Evolutionary conservation across 2,888 invertebrate species (phyloP).

Genomic region (Urechis unicinctus): DNA sequence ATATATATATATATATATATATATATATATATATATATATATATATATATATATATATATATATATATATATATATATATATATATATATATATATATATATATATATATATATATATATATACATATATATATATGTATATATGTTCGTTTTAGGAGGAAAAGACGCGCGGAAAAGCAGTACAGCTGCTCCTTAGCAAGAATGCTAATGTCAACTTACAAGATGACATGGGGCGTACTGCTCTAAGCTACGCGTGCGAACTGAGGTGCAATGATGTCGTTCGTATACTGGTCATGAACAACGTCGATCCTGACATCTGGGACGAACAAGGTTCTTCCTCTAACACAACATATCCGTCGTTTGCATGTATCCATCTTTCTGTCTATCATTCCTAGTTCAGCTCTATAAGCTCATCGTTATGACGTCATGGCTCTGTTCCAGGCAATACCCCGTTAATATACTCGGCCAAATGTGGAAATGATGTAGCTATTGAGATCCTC

Average conservation of each 20-base stretch:
- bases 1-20: constrained; percentile 2
- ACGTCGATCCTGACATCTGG: constrained; percentile 41
- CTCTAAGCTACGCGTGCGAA: constrained; percentile 46
- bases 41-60: constrained; percentile 3
- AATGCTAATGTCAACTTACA: constrained; percentile 40
- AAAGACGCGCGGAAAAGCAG: constrained; percentile 31
- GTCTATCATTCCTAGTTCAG: too few species aligned
- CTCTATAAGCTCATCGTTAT: too few species aligned
- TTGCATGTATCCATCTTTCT: too few species aligned
- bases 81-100: constrained; percentile 3
- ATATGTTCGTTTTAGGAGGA: constrained; percentile 45
- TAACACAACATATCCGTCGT: too few species aligned
- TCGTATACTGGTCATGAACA: constrained; percentile 36
- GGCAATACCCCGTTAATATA: constrained; percentile 45
- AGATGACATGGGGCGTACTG: constrained; percentile 38
- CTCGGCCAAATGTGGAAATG: constrained; percentile 41
- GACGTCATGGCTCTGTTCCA: constrained; percentile 24
- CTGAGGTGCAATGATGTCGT: constrained; percentile 42
- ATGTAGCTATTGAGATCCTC: constrained; percentile 40
- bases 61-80: neutral
- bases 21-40: too few species aligned
- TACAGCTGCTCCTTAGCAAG: constrained; percentile 31
- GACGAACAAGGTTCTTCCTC: constrained; percentile 40
- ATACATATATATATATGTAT: constrained; percentile 3
- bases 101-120: constrained; percentile 3